Conservation (phyloP, 2,113 vertebrate species). For the Corydoras maculifer region DNA sequence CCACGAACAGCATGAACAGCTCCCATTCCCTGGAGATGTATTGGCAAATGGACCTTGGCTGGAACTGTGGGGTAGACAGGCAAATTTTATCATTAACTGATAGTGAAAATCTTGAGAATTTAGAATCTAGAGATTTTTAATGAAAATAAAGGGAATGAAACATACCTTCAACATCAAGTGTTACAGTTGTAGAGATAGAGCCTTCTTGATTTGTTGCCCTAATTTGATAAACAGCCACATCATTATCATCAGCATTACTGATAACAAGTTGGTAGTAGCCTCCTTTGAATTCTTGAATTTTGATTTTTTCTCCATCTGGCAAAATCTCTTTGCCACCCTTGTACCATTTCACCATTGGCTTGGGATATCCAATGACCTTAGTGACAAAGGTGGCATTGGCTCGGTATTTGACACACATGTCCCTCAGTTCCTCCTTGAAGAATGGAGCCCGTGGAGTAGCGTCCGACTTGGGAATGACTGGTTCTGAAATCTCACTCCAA, state of each 20-base stretch:
- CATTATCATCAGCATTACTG: slow-evolving; percentile 77
- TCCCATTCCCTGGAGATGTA: slow-evolving; percentile 96
- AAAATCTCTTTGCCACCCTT: slow-evolving; percentile 90
- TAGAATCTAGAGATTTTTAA: too few species aligned
- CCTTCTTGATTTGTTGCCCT: slow-evolving; percentile 94
- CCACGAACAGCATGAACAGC: slow-evolving; percentile 89
- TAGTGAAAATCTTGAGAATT: neutral
- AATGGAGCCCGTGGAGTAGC: slow-evolving; percentile 78
- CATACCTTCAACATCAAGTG: slow-evolving; percentile 94
- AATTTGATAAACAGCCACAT: slow-evolving; percentile 90
- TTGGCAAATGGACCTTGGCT: slow-evolving; percentile 90
- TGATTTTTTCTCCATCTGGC: slow-evolving; percentile 90
- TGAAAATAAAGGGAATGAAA: neutral
- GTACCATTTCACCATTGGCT: slow-evolving; percentile 95
- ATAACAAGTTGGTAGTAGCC: slow-evolving; percentile 92
- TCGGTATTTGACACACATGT: slow-evolving; percentile 87
- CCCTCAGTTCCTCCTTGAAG: slow-evolving; percentile 95
- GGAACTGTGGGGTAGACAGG: slow-evolving; percentile 69
- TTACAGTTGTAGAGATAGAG: slow-evolving; percentile 87
- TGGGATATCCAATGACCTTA: slow-evolving; percentile 88
- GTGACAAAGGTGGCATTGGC: slow-evolving; percentile 92
- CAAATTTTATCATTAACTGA: neutral
- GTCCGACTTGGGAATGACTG: slow-evolving; percentile 85
- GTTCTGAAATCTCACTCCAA: slow-evolving; percentile 89
- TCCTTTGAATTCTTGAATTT: slow-evolving; percentile 93